Evolutionary conservation across 2,797 vertebrate genomes (phyloP), one percentile per base, ranked within the genome.

Genomic region (Sebastes umbrosus): DNA sequence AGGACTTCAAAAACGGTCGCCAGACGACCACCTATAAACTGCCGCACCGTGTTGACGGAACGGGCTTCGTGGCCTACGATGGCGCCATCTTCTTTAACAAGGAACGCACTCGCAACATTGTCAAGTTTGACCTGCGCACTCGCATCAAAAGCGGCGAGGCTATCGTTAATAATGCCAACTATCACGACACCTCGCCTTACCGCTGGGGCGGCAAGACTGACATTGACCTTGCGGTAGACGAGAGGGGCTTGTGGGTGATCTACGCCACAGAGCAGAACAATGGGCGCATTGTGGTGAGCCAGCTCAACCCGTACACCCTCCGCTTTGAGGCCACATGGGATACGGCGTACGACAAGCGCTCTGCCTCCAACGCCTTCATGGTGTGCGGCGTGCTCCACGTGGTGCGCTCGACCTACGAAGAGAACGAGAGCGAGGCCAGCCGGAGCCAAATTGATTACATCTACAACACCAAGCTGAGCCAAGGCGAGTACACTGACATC

Each of bases 81-180:
- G 99, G 98, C 0, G 98, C 99, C 24, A 97, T 99, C 79, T 99
- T 99, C 95, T 99, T 99, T 83, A 99, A 99, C 95, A 99, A 99
- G 88, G 98, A 99, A 52, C 95, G 99, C 90, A 99, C 99, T 0
- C 96, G 98, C 77, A 99, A 99, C 94, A 99, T 99, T 68, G 99
- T 99, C 60, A 99, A 99, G 92, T 99, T 98, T 20, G 99, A 99
- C 94, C 94, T 99, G 92, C 97, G 99, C 93, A 99, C 99, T 64
- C 97, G 98, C 95, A 99, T 99, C 93, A 99, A 99, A 93, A 99
- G 98, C 0, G 99, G 99, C 13, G 99, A 99, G 93, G 98, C 99
- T 24, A 99, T 99, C 64, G 98, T 99, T 69, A 98, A 98, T 88
- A 99, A 97, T 5, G 99, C 99, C 91, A 99, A 99, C 95, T 99